Conservation (phyloP, 1,140 invertebrate species). For the Drosophila prosaltans region DNA sequence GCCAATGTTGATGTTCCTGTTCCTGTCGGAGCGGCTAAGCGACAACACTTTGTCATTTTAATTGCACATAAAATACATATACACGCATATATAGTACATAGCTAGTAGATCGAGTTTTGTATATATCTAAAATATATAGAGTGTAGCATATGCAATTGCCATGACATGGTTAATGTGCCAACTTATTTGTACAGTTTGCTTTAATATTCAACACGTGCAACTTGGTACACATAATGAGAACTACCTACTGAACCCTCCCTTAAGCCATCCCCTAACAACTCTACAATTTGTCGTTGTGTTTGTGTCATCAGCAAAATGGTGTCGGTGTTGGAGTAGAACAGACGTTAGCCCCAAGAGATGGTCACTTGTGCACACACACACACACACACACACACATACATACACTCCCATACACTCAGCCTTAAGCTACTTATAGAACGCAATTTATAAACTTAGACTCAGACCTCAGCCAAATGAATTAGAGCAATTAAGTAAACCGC, state of each 20-base stretch:
- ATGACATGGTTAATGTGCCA: constrained; percentile 57
- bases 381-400: constrained; percentile 17
- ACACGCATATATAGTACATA: constrained; percentile 2
- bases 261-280: background rate
- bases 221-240: constrained; percentile 16
- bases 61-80: constrained; percentile 60
- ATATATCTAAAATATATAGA: background rate
- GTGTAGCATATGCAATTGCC: constrained; percentile 43
- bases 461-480: constrained; percentile 69
- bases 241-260: background rate
- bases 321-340: constrained; percentile 18
- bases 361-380: constrained; percentile 23
- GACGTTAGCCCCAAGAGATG: constrained; percentile 36
- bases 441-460: constrained; percentile 63
- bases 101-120: background rate
- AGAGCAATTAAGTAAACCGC: constrained; percentile 60
- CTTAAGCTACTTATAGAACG: constrained; percentile 43
- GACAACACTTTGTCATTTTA: constrained; percentile 67
- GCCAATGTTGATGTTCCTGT: constrained; percentile 28
- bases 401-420: background rate
- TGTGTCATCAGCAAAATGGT: constrained; percentile 54
- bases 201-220: constrained; percentile 63
- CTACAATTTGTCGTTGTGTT: constrained; percentile 25
- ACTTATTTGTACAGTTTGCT: constrained; percentile 58
- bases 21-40: constrained; percentile 14